Evolutionary conservation across 2,888 invertebrate species (phyloP).

Genomic region (Sthenelais limicola): DNA sequence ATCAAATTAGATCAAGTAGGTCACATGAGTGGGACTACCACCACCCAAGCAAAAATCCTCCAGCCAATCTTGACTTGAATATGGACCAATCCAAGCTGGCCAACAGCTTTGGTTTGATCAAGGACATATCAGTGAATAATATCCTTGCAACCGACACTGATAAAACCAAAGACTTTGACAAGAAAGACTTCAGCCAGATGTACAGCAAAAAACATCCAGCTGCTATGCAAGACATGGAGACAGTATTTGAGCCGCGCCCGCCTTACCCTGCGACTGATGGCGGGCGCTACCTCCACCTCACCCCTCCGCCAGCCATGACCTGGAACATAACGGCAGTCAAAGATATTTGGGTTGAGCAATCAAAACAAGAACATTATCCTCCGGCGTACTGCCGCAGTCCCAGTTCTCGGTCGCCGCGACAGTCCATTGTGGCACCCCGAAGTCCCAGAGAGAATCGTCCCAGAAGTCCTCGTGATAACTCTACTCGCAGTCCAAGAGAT

Average conservation of each 20-base stretch:
- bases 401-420: slow-evolving; percentile 15
- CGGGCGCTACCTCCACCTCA: slow-evolving; percentile 5
- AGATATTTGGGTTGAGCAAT: slow-evolving; percentile 28
- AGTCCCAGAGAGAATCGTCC: slow-evolving; percentile 15
- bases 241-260: slow-evolving; percentile 48
- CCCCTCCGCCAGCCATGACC: slow-evolving; percentile 13
- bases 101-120: slow-evolving; percentile 66
- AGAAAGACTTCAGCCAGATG: slow-evolving; percentile 56
- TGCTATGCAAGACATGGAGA: slow-evolving; percentile 38
- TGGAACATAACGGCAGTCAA: slow-evolving; percentile 19
- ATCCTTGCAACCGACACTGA: slow-evolving; percentile 64
- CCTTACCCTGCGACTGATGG: not conserved
- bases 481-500: slow-evolving; percentile 16
- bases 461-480: not conserved
- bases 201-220: slow-evolving; percentile 45
- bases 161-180: slow-evolving; percentile 65
- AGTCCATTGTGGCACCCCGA: slow-evolving; percentile 11
- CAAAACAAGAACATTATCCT: not conserved
- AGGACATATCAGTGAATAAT: slow-evolving; percentile 69
- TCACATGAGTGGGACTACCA: slow-evolving; percentile 30
- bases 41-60: not conserved
- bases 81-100: slow-evolving; percentile 7
- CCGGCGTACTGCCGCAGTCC: slow-evolving; percentile 17
- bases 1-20: slow-evolving; percentile 24
- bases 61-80: not conserved